These are phyloP conservation scores for Pachycephala philippinensis DNA, from an alignment of 2,113 vertebrate species.

Conservation along the genomic window DNA sequence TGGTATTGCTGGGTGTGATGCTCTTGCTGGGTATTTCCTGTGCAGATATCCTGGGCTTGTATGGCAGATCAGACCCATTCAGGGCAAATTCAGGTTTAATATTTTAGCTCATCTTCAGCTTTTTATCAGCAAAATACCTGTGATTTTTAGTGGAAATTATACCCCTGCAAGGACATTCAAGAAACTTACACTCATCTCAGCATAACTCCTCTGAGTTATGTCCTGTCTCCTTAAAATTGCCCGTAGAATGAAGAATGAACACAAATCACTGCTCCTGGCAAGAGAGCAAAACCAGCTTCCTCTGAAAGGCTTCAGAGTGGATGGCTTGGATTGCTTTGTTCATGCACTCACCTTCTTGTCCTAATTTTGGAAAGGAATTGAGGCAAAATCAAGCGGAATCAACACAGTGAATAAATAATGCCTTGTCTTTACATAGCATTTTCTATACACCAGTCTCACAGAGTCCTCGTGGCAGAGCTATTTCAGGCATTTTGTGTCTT, in stretches of 20 bases:
- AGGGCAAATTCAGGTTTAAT: not conserved
- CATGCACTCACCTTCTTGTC: not conserved
- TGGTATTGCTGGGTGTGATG: not conserved
- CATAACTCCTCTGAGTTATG: not conserved
- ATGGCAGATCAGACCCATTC: not conserved
- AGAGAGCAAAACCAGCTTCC: not conserved
- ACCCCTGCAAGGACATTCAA: not conserved
- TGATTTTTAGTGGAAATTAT: not conserved
- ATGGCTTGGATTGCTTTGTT: not conserved
- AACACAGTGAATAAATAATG: conserved; percentile 50
- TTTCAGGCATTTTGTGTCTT: not conserved
- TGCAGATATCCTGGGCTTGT: not conserved
- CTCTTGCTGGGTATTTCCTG: not conserved
- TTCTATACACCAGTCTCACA: not conserved
- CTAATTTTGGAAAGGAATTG: not conserved
- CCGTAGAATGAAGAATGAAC: not conserved
- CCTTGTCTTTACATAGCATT: not conserved
- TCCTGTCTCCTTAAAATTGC: not conserved
- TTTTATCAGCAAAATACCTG: not conserved
- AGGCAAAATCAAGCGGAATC: not conserved
- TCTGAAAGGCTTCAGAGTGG: not conserved
- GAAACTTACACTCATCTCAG: not conserved
- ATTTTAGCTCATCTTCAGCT: not conserved
- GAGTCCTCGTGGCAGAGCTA: not conserved
- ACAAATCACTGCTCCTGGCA: not conserved